These are phyloP conservation scores for Mustela lutreola DNA, from an alignment of 2,113 vertebrate species.

Conservation along the genomic window DNA sequence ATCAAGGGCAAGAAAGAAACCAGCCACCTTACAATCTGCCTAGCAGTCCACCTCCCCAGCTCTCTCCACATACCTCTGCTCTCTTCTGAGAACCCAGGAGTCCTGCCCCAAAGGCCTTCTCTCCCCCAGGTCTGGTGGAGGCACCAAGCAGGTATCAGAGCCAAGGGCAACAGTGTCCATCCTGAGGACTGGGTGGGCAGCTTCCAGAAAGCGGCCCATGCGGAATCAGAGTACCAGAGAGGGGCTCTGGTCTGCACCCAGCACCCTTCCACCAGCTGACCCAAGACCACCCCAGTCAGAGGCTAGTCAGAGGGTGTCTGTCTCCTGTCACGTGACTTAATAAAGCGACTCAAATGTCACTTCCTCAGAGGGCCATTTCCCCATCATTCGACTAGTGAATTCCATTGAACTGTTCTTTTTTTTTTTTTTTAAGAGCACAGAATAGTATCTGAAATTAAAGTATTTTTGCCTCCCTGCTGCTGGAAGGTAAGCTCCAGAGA, in stretches of 20 bases:
- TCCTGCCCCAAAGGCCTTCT: background rate
- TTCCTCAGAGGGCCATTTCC: slow-evolving; percentile 30
- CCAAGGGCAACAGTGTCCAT: background rate
- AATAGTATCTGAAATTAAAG: slow-evolving; percentile 60
- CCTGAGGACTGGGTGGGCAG: background rate
- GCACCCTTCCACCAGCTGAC: background rate
- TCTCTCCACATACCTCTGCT: background rate
- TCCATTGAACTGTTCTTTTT: background rate
- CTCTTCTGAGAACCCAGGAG: background rate
- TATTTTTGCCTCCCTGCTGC: slow-evolving; percentile 46
- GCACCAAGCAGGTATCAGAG: background rate
- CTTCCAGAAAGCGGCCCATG: background rate
- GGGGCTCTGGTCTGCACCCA: background rate
- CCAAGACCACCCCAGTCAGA: background rate
- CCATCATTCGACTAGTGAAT: background rate
- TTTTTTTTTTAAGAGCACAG: background rate
- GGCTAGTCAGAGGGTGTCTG: background rate
- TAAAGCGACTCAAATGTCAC: background rate
- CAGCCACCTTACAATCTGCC: background rate
- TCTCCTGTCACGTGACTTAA: background rate
- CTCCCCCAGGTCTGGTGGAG: background rate
- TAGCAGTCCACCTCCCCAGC: background rate
- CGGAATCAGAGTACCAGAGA: background rate
- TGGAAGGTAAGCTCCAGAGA: slow-evolving; percentile 51
- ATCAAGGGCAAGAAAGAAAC: background rate